phyloP scores from a whole-genome alignment of 2,888 invertebrate species.

The Didymodactylos carnosus region DNA sequence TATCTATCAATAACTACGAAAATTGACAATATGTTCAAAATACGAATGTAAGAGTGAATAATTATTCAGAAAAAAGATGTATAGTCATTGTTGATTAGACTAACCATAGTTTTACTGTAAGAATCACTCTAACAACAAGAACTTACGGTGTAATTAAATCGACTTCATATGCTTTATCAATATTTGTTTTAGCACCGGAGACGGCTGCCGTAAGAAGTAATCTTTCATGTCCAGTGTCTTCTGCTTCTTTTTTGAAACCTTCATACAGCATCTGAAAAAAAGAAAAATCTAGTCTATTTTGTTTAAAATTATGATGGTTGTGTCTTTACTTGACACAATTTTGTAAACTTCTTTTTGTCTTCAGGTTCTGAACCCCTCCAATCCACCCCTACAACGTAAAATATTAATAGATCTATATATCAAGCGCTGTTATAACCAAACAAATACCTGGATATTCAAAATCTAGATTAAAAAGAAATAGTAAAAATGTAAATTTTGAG shows the following conservation, averaged over 20 bases:
- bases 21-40: neutral
- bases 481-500: no score
- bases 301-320: no score
- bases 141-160: slow-evolving; percentile 43
- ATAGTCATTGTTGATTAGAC: neutral
- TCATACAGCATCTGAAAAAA: slow-evolving; percentile 49
- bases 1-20: neutral
- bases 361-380: slow-evolving; percentile 21
- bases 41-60: neutral
- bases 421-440: no score
- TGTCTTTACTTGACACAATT: neutral
- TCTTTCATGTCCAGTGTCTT: slow-evolving; percentile 57
- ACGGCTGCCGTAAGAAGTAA: slow-evolving; percentile 75
- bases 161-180: slow-evolving; percentile 76
- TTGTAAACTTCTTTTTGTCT: slow-evolving; percentile 14
- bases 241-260: slow-evolving; percentile 65
- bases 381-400: neutral
- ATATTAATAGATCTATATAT: no score
- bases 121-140: no score
- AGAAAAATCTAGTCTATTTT: neutral
- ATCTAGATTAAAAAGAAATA: neutral
- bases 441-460: slow-evolving; percentile 15
- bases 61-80: neutral
- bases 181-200: slow-evolving; percentile 73
- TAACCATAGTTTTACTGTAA: no score